These are phyloP conservation scores for Limosa lapponica DNA, from an alignment of 2,797 vertebrate species.

Conservation along the genomic window DNA sequence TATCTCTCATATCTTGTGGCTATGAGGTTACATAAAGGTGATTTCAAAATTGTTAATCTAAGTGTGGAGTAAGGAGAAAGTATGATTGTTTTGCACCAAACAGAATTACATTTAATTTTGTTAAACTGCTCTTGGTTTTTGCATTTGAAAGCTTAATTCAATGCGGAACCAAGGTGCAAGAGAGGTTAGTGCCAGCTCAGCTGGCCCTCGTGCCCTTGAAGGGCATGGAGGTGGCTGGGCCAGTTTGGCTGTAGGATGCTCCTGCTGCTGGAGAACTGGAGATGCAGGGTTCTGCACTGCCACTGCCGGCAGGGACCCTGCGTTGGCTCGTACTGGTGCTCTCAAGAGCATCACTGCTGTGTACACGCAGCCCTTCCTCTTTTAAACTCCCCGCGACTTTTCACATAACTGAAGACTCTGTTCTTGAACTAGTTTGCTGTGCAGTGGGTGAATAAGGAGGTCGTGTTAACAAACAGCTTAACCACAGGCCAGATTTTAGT, in stretches of 20 bases:
- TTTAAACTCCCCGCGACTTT: accelerated
- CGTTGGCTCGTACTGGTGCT: accelerated
- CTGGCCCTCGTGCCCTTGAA: accelerated
- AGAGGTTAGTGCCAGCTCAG: neutral
- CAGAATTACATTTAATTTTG: neutral
- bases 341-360: accelerated
- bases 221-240: accelerated
- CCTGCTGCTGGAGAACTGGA: accelerated
- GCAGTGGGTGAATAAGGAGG: neutral
- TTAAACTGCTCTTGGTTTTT: neutral
- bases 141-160: neutral
- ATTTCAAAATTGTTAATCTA: neutral
- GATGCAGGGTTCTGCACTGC: accelerated
- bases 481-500: neutral
- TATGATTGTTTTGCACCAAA: neutral
- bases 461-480: neutral
- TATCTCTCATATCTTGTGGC: neutral
- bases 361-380: neutral
- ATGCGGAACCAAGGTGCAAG: neutral
- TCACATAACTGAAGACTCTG: accelerated
- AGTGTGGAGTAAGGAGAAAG: neutral
- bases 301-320: accelerated
- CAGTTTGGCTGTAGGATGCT: accelerated
- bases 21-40: neutral
- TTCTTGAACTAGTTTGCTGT: neutral